Evolutionary conservation across 2,797 vertebrate species (phyloP).

Genomic region (Balearica regulorum): DNA sequence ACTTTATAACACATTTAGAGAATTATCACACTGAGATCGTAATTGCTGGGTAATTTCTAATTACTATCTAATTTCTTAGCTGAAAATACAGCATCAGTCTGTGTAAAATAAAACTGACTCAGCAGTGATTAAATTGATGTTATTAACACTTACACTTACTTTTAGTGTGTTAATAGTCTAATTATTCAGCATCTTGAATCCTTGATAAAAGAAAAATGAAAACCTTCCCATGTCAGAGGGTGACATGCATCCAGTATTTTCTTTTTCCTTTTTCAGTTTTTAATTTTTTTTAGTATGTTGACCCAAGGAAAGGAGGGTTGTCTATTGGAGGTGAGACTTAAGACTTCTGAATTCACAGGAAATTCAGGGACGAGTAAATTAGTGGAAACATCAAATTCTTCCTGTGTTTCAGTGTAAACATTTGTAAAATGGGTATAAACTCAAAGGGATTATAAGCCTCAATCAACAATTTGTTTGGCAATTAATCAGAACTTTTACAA

Average conservation of each 20-base stretch:
- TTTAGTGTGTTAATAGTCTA: slow-evolving; percentile 52
- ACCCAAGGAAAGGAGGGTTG: neutral
- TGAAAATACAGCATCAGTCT: slow-evolving; percentile 48
- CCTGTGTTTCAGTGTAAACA: neutral
- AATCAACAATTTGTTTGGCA: neutral
- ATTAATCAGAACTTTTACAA: neutral
- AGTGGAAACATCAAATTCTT: neutral
- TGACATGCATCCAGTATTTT: neutral
- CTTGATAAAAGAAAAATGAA: neutral
- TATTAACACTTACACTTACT: slow-evolving; percentile 58
- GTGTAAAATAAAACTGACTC: slow-evolving; percentile 60
- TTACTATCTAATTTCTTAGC: slow-evolving; percentile 62
- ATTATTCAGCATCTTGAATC: slow-evolving; percentile 54
- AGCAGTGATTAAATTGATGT: slow-evolving; percentile 59
- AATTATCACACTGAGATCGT: slow-evolving; percentile 37
- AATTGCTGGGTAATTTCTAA: slow-evolving; percentile 68
- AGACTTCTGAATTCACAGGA: neutral
- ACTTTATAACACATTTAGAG: slow-evolving; percentile 37
- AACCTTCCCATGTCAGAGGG: neutral
- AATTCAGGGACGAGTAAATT: neutral
- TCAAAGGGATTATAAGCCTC: neutral
- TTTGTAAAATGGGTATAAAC: neutral
- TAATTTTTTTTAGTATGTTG: neutral
- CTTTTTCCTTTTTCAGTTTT: neutral
- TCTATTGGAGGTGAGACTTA: neutral